phyloP scores from a whole-genome alignment of 2,888 invertebrate species.

The Mimumesa dahlbomi region DNA sequence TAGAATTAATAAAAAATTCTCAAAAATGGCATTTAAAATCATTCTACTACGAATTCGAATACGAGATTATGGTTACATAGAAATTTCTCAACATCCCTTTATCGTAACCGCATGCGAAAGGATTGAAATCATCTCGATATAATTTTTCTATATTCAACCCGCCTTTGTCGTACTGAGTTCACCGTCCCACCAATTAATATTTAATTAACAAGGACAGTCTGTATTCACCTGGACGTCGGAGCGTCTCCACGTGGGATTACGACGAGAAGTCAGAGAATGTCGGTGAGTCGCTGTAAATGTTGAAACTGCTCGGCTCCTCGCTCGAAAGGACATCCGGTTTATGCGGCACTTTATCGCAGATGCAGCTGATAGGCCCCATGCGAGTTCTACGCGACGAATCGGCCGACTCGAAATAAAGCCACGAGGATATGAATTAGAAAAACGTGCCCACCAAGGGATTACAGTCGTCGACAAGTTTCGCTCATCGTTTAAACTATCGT shows the following conservation, averaged over 20 bases:
- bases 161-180: no score
- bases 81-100: no score
- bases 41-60: no score
- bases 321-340: slow-evolving; percentile 42
- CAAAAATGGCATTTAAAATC: no score
- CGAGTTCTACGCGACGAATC: slow-evolving; percentile 58
- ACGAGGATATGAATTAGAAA: slow-evolving; percentile 32
- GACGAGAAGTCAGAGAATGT: slow-evolving; percentile 69
- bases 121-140: no score
- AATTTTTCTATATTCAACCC: no score
- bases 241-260: slow-evolving; percentile 47
- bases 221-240: not conserved
- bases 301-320: slow-evolving; percentile 56
- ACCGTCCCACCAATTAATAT: slow-evolving; percentile 12
- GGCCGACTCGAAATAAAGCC: slow-evolving; percentile 56
- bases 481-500: no score
- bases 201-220: slow-evolving; percentile 3
- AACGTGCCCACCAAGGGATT: no score
- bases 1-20: no score
- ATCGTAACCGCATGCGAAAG: no score
- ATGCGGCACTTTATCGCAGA: slow-evolving; percentile 64
- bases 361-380: slow-evolving; percentile 61
- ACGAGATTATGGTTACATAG: no score
- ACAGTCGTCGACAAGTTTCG: no score
- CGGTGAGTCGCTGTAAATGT: slow-evolving; percentile 62